Evolutionary conservation across 2,113 vertebrate genomes (phyloP).

Genomic region (Plecotus auritus): DNA sequence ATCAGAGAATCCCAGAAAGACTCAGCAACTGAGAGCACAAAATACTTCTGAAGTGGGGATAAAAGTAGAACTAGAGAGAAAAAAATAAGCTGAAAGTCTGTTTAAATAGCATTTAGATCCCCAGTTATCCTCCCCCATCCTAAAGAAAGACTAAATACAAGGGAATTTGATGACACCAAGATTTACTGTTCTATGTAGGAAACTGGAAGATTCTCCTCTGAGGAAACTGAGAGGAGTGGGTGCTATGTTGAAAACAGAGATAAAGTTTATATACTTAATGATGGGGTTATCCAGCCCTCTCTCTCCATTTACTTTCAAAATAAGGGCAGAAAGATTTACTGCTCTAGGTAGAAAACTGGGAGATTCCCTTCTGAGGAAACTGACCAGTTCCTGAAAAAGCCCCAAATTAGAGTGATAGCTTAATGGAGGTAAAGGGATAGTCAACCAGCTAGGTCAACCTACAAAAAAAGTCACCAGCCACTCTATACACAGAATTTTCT

Average conservation of each 20-base stretch:
- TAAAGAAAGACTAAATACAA: conserved; percentile 6
- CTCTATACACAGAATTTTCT: background rate
- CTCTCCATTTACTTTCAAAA: background rate
- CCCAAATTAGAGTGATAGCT: background rate
- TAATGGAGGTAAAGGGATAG: background rate
- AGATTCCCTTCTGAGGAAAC: conserved; percentile 27
- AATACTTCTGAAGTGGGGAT: background rate
- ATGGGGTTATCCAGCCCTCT: background rate
- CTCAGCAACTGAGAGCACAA: background rate
- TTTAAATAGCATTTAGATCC: background rate
- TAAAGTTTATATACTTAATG: background rate
- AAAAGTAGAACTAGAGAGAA: background rate
- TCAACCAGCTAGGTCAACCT: background rate
- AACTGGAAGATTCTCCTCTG: no score
- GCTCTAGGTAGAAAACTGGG: background rate
- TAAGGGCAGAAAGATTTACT: background rate
- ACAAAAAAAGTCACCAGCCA: background rate
- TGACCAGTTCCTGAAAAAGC: background rate
- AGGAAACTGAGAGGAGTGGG: background rate
- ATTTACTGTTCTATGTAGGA: no score
- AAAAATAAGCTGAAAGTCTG: conserved; percentile 19
- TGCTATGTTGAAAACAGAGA: background rate
- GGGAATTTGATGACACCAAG: background rate
- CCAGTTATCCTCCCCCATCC: background rate
- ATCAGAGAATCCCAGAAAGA: background rate